Percentiles rank a stretch among this genome's conserved stretches.
phyloP scores from a whole-genome alignment of 2,113 vertebrate species.

The Tachuris rubrigastra region DNA sequence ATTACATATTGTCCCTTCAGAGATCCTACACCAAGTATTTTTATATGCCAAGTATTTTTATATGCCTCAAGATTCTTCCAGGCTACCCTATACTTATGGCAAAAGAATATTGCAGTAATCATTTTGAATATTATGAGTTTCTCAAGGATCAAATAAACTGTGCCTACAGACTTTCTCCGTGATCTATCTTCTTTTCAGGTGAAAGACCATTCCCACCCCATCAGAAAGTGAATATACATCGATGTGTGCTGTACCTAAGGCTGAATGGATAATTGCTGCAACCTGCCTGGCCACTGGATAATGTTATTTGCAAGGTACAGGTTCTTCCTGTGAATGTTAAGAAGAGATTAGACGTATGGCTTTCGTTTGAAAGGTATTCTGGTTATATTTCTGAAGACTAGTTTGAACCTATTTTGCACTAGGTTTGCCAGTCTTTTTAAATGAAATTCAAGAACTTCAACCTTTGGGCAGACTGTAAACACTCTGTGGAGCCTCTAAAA shows the following conservation, averaged over 20 bases:
- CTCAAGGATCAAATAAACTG: slow-evolving; percentile 27
- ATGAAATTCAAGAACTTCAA: not conserved
- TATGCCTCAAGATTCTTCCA: slow-evolving; percentile 41
- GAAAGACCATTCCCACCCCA: slow-evolving; percentile 8
- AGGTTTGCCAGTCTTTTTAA: not conserved
- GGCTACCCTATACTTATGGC: not conserved
- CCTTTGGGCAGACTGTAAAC: not conserved
- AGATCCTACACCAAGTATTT: slow-evolving; percentile 36
- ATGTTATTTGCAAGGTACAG: slow-evolving; percentile 44
- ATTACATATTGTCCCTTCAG: slow-evolving; percentile 58
- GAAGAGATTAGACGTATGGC: not conserved
- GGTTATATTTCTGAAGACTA: not conserved
- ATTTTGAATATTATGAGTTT: slow-evolving; percentile 25
- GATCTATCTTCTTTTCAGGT: slow-evolving; percentile 2
- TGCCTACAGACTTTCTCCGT: not conserved
- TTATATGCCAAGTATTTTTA: slow-evolving; percentile 54
- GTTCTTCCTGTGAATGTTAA: slow-evolving; percentile 9
- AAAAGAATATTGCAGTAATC: slow-evolving; percentile 31
- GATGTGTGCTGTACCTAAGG: slow-evolving; percentile 18
- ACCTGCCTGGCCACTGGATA: slow-evolving; percentile 42
- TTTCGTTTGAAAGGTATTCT: not conserved
- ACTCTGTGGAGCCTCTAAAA: not conserved
- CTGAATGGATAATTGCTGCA: slow-evolving; percentile 42
- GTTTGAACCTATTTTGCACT: not conserved
- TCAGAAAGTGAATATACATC: slow-evolving; percentile 45